phyloP scores from a whole-genome alignment of 2,113 vertebrate genomes.

The Empidonax traillii region DNA sequence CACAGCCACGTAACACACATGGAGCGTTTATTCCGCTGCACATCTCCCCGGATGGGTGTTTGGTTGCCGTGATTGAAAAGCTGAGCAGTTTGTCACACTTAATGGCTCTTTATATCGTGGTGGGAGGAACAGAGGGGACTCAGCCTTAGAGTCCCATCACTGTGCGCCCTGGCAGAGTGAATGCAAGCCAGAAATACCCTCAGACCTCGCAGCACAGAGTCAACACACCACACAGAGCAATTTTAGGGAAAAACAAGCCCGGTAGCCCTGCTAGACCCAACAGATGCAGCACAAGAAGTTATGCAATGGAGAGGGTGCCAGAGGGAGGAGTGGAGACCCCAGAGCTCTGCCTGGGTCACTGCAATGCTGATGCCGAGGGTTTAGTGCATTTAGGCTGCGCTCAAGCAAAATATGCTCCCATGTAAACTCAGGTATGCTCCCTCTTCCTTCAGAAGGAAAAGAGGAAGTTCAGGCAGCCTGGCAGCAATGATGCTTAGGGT shows the following conservation, averaged over 20 bases:
- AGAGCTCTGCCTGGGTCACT: not conserved
- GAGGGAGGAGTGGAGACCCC: not conserved
- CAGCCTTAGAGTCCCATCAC: not conserved
- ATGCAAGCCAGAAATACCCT: not conserved
- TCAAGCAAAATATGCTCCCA: not conserved
- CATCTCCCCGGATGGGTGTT: not conserved
- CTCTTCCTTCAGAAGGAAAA: not conserved
- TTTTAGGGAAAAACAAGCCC: not conserved
- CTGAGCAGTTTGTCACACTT: not conserved
- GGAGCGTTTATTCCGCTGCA: not conserved
- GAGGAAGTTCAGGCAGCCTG: not conserved
- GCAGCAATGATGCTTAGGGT: not conserved
- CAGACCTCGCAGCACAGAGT: not conserved
- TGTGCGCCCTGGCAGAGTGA: rapidly evolving
- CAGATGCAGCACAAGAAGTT: not conserved
- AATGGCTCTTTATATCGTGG: rapidly evolving
- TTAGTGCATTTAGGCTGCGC: not conserved
- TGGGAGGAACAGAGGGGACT: not conserved
- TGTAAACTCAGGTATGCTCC: not conserved
- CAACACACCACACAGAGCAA: not conserved
- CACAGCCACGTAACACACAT: not conserved
- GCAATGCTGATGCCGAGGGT: not conserved
- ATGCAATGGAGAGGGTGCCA: not conserved
- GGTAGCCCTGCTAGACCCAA: not conserved
- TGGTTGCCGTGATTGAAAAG: not conserved